Percentiles rank a stretch among this genome's conserved stretches.
Evolutionary conservation across 2,888 invertebrate genomes (phyloP).

Genomic region (Archips crataeganus): DNA sequence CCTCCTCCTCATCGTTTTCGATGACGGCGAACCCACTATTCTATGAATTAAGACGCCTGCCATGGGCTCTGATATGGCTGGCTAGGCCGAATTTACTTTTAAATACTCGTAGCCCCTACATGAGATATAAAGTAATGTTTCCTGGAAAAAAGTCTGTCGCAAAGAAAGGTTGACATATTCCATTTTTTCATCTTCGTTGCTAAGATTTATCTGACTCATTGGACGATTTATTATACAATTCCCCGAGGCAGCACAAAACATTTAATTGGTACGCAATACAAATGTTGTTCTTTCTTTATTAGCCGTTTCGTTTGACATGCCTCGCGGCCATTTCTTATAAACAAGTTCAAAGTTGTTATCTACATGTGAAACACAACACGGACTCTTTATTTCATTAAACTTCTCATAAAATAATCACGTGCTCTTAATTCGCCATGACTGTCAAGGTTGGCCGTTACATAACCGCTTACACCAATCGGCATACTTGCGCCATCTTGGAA

Average conservation of each 20-base stretch:
- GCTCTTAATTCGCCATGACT: conserved; percentile 20
- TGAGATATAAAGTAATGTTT: background rate
- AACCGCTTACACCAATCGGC: conserved; percentile 22
- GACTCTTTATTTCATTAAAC: background rate
- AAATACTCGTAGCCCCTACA: background rate
- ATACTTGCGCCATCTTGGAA: conserved; percentile 5
- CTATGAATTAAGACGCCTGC: too few relatives aligned
- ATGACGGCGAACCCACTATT: too few relatives aligned
- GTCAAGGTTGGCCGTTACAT: conserved; percentile 39
- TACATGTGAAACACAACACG: background rate
- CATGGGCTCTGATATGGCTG: too few relatives aligned
- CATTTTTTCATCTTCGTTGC: background rate
- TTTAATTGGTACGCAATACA: conserved; percentile 2
- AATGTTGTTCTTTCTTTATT: conserved; percentile 5
- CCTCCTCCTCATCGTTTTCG: too few relatives aligned
- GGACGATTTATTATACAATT: background rate
- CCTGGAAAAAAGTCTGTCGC: background rate
- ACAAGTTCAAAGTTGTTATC: background rate
- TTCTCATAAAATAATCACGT: conserved; percentile 13
- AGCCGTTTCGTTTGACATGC: background rate
- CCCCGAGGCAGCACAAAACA: background rate
- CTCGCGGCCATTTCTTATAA: background rate
- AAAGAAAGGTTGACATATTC: background rate
- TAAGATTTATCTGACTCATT: background rate
- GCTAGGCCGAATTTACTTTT: too few relatives aligned